Conservation (phyloP, 2,797 vertebrate species). For the Sebastes wilsoni region DNA sequence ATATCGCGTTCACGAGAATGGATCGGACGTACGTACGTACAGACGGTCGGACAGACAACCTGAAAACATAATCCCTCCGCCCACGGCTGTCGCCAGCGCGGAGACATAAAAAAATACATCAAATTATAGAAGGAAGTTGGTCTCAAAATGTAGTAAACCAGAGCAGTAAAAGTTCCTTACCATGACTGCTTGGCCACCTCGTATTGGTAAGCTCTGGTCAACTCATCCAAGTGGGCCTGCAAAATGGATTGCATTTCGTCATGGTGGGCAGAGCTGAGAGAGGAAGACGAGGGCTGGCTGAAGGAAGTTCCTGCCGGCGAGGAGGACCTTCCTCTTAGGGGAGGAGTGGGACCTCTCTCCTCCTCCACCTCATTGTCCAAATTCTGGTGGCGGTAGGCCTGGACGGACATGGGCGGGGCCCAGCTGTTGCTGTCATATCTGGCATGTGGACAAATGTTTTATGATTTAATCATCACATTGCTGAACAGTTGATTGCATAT, state of each 20-base stretch:
- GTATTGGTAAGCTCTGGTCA: conserved; percentile 95
- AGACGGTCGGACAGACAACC: too few species aligned
- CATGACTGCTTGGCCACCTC: conserved; percentile 94
- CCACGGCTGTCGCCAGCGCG: too few species aligned
- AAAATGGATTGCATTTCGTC: conserved; percentile 96
- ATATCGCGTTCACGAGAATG: too few species aligned
- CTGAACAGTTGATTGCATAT: neutral
- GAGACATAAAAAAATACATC: neutral
- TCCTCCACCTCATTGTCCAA: conserved; percentile 91
- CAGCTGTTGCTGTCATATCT: conserved; percentile 92
- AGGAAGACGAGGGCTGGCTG: conserved; percentile 89
- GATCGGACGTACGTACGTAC: too few species aligned
- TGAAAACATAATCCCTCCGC: too few species aligned
- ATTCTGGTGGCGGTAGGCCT: conserved; percentile 91
- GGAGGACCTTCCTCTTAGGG: conserved; percentile 91
- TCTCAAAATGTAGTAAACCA: neutral
- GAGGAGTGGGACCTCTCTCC: conserved; percentile 92
- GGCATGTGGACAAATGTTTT: conserved; percentile 36
- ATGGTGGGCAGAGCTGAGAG: conserved; percentile 92
- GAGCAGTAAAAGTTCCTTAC: conserved; percentile 70
- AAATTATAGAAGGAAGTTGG: neutral
- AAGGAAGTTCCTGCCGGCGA: conserved; percentile 88
- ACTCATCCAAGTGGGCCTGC: conserved; percentile 93
- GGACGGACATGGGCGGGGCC: conserved; percentile 90
- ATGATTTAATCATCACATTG: neutral